Evolutionary conservation across 2,113 vertebrate genomes (phyloP).

Genomic region (Ciconia stormi): DNA sequence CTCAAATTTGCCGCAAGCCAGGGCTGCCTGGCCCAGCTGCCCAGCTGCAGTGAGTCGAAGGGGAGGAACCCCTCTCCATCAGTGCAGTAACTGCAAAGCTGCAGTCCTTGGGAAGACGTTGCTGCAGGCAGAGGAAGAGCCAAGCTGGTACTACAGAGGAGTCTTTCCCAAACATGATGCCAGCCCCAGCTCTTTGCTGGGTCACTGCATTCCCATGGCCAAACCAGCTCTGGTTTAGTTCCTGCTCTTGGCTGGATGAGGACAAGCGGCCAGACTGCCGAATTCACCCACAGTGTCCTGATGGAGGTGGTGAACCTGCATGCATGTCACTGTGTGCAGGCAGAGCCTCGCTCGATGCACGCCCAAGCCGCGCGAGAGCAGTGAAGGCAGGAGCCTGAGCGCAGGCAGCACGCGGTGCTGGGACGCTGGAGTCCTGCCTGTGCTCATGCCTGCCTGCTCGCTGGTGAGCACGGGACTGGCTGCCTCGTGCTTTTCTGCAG

Average conservation of each 20-base stretch:
- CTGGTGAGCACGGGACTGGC: fast-evolving
- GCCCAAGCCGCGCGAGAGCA: not conserved
- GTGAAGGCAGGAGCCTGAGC: fast-evolving
- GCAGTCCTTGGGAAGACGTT: not conserved
- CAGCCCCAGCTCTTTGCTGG: not conserved
- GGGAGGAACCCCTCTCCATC: not conserved
- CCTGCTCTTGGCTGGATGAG: not conserved
- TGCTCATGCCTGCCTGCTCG: not conserved
- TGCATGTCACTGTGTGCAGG: not conserved
- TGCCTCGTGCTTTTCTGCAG: not conserved
- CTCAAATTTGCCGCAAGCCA: not conserved
- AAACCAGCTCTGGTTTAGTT: not conserved
- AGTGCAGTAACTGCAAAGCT: not conserved
- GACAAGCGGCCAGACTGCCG: not conserved
- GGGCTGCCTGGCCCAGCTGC: not conserved
- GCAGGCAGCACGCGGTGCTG: fast-evolving
- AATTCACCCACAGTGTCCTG: fast-evolving
- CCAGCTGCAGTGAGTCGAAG: not conserved
- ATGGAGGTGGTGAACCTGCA: fast-evolving
- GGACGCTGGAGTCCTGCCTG: not conserved
- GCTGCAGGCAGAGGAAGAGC: not conserved
- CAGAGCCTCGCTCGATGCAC: fast-evolving
- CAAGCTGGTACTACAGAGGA: not conserved
- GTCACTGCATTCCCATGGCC: fast-evolving
- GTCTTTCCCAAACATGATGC: not conserved